Conservation (phyloP, 2,113 vertebrate genomes). For the Tyto alba region DNA sequence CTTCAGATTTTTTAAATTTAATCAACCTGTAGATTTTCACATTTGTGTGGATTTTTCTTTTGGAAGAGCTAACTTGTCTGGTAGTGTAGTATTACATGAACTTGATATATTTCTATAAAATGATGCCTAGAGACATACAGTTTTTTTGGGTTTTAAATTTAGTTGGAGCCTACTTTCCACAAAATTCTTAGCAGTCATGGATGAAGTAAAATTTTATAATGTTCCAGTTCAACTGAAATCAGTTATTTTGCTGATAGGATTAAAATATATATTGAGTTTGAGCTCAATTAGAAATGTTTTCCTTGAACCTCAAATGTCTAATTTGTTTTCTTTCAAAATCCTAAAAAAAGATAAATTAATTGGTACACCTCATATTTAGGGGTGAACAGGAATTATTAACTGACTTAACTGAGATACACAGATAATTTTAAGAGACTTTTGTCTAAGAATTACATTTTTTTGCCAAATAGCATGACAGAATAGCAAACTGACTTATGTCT, state of each 20-base stretch:
- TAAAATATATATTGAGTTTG: not conserved
- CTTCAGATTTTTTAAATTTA: not conserved
- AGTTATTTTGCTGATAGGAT: slow-evolving; percentile 21
- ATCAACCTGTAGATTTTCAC: not conserved
- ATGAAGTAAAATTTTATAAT: not conserved
- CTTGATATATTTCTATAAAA: not conserved
- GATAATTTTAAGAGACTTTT: not conserved
- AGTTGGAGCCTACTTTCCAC: not conserved
- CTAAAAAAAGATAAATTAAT: not conserved
- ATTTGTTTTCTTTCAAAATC: not conserved
- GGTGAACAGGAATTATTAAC: not conserved
- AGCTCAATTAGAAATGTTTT: not conserved
- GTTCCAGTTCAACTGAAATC: slow-evolving; percentile 2
- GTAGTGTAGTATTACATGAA: not conserved
- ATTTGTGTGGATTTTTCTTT: not conserved
- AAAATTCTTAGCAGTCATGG: not conserved
- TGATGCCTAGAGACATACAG: not conserved
- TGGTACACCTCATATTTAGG: not conserved
- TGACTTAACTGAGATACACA: not conserved
- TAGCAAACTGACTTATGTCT: not conserved
- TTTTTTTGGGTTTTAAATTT: not conserved
- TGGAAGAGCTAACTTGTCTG: not conserved
- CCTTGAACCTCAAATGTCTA: not conserved
- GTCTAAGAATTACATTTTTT: not conserved
- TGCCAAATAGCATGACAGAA: not conserved